Evolutionary conservation across 2,888 invertebrate species (phyloP).

Genomic region (Nemoura dubitans): DNA sequence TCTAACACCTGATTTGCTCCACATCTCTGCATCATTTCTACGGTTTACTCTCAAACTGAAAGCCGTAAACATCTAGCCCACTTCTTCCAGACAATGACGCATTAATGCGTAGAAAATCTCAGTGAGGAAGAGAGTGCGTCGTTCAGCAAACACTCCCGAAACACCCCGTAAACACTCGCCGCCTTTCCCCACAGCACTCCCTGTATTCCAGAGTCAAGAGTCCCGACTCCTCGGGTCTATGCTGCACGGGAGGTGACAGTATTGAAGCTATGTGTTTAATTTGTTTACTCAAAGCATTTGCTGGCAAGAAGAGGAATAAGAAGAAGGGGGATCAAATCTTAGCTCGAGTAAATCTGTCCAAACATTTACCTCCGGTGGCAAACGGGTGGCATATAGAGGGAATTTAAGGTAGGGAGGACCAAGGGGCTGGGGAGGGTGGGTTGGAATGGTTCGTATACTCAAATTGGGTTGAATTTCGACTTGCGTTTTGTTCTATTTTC

Average conservation of each 20-base stretch:
- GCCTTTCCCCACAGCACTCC: neutral
- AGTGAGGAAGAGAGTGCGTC: neutral
- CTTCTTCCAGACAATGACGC: too few relatives aligned
- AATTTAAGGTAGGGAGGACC: neutral
- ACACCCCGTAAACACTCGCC: neutral
- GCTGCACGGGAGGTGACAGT: conserved; percentile 27
- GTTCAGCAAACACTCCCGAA: neutral
- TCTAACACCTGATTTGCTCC: too few relatives aligned
- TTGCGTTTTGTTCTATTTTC: conserved; percentile 41
- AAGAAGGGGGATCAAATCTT: conserved; percentile 19
- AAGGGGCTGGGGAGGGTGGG: conserved; percentile 37
- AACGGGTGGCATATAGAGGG: neutral
- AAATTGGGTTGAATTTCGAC: conserved; percentile 36
- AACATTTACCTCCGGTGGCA: conserved; percentile 44
- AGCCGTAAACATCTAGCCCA: too few relatives aligned
- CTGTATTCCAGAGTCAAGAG: neutral
- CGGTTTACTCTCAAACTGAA: too few relatives aligned
- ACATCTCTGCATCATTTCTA: too few relatives aligned
- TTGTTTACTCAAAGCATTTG: conserved; percentile 41
- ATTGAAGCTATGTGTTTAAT: conserved; percentile 37
- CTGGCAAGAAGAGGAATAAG: conserved; percentile 25
- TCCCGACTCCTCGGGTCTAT: neutral
- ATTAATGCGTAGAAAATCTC: too few relatives aligned
- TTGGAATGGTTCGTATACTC: conserved; percentile 42
- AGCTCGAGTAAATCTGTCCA: conserved; percentile 46